phyloP scores from a whole-genome alignment of 1,140 invertebrate genomes.

The Steinernema feltiae region DNA sequence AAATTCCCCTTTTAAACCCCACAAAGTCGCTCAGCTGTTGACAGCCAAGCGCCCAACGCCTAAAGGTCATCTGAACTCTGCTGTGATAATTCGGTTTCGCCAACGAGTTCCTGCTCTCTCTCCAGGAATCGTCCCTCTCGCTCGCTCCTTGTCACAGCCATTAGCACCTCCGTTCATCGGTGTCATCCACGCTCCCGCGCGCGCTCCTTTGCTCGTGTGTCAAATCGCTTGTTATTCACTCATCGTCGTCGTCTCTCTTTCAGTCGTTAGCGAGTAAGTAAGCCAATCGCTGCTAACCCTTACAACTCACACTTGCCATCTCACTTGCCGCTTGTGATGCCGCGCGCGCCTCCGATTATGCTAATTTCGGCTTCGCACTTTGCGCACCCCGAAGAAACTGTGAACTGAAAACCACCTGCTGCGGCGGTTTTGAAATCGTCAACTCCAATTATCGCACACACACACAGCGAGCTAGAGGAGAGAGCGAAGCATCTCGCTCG shows the following conservation, averaged over 20 bases:
- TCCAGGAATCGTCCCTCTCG: neutral
- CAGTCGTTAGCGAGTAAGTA: neutral
- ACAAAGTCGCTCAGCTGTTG: too few species aligned
- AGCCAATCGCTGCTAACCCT: neutral
- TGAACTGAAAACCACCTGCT: slow-evolving; percentile 13
- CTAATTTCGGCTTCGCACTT: neutral
- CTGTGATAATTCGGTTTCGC: too few species aligned
- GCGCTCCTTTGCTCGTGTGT: neutral
- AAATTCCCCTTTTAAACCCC: too few species aligned
- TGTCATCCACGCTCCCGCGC: neutral
- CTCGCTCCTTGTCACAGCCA: neutral
- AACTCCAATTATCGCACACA: too few species aligned
- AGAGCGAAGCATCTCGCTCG: neutral
- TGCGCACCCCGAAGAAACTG: too few species aligned
- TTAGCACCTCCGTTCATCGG: neutral
- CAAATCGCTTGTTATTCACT: slow-evolving; percentile 6
- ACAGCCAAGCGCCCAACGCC: too few species aligned
- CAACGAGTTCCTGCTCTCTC: too few species aligned
- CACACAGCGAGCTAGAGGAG: too few species aligned
- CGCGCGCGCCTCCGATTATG: neutral
- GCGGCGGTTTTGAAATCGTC: neutral
- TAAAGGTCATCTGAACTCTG: too few species aligned
- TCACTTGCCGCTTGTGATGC: neutral
- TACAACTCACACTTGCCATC: neutral
- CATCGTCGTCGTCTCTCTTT: neutral